A percentile compares a stretch with the other conserved stretches of the same genome.
Evolutionary conservation across 2,113 vertebrate species (phyloP).

Genomic region (Lagenorhynchus albirostris): DNA sequence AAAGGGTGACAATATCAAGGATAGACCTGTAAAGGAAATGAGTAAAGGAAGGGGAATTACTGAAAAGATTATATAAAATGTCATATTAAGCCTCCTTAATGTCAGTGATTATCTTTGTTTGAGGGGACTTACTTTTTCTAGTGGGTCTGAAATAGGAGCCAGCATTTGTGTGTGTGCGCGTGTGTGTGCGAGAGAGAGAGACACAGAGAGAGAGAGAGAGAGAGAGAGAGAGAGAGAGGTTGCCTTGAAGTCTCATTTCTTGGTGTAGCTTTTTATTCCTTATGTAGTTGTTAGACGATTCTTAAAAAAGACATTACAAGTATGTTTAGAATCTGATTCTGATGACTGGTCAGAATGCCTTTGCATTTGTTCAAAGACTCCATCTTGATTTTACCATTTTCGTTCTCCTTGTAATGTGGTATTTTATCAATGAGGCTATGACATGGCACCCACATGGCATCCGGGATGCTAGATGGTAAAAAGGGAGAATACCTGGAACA

Average conservation of each 20-base stretch:
- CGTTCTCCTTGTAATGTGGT: background rate
- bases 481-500: background rate
- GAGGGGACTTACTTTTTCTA: background rate
- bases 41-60: background rate
- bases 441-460: background rate
- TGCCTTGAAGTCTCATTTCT: background rate
- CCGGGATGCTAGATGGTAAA: background rate
- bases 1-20: background rate
- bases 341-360: background rate
- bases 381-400: background rate
- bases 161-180: background rate
- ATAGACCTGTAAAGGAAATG: background rate
- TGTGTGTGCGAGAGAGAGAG: background rate
- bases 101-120: background rate
- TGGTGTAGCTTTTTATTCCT: background rate
- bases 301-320: background rate
- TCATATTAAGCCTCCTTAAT: background rate
- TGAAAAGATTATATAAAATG: background rate
- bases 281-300: background rate
- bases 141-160: background rate
- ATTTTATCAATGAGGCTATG: background rate
- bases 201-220: background rate
- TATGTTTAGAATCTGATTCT: background rate
- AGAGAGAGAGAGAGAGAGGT: background rate
- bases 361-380: background rate